A percentile compares a stretch with the other conserved stretches of the same genome.
Evolutionary conservation across 2,797 vertebrate species (phyloP).

Genomic region (Microctenopoma lineatum): DNA sequence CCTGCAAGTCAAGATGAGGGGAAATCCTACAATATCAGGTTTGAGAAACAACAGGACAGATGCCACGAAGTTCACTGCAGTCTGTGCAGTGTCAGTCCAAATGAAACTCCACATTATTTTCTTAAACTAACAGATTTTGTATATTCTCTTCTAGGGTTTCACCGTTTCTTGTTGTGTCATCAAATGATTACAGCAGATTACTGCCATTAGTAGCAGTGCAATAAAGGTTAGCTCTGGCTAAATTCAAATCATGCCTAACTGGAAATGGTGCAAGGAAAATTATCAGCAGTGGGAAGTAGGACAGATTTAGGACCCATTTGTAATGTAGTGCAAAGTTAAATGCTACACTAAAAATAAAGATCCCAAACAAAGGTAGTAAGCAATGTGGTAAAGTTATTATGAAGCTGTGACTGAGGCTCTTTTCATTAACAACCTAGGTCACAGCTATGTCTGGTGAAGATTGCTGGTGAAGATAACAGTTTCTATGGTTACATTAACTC

Average conservation of each 20-base stretch:
- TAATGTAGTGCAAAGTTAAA: not conserved
- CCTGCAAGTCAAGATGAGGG: conserved; percentile 3
- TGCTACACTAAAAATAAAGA: not conserved
- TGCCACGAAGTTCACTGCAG: not conserved
- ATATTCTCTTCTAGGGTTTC: not conserved
- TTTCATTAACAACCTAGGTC: not conserved
- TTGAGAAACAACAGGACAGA: conserved; percentile 2
- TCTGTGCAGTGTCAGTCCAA: conserved; percentile 1
- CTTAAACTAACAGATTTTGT: conserved; percentile 8
- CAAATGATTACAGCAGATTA: not conserved
- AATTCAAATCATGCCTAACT: conserved; percentile 6
- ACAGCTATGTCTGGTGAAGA: not conserved
- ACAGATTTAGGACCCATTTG: not conserved
- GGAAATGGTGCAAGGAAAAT: not conserved
- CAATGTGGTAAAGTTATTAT: not conserved
- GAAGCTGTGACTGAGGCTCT: not conserved
- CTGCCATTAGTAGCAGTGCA: not conserved
- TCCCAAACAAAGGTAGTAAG: not conserved
- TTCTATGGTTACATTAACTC: not conserved
- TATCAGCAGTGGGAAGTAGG: not conserved
- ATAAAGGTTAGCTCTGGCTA: not conserved
- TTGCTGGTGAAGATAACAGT: not conserved
- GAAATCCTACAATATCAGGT: conserved; percentile 1
- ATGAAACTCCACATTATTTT: conserved; percentile 18
- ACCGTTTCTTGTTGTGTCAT: conserved; percentile 4